Conservation (phyloP, 2,888 invertebrate species). For the Brenthis daphne region DNA sequence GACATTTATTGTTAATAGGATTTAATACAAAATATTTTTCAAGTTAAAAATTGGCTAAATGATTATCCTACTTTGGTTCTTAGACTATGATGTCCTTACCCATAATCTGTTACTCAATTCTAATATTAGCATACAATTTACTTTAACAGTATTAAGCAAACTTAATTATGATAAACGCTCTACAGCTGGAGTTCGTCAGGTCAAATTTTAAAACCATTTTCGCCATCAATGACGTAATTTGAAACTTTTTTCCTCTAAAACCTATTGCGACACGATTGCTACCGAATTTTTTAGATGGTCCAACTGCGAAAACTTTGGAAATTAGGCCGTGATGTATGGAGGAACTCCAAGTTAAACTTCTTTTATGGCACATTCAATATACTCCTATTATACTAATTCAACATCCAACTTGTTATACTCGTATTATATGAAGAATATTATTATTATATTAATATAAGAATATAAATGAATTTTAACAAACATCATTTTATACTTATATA, state of each 20-base stretch:
- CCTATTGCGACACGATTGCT: slow-evolving; percentile 38
- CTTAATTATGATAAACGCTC: slow-evolving; percentile 1
- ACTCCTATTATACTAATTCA: slow-evolving; percentile 16
- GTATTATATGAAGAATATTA: slow-evolving; percentile 2
- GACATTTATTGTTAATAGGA: too few relatives aligned
- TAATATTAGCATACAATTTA: not conserved
- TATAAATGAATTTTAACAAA: not conserved
- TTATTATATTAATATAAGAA: not conserved
- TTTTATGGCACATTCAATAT: slow-evolving; percentile 30
- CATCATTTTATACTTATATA: not conserved
- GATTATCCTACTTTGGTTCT: too few relatives aligned
- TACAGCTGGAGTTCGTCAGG: slow-evolving; percentile 36
- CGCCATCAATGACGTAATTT: slow-evolving; percentile 35
- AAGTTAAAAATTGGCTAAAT: too few relatives aligned
- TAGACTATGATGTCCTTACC: not conserved
- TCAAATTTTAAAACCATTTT: slow-evolving; percentile 31
- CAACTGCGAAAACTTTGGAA: slow-evolving; percentile 33
- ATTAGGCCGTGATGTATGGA: slow-evolving; percentile 34
- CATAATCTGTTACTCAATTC: not conserved
- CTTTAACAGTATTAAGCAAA: slow-evolving; percentile 2
- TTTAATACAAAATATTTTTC: too few relatives aligned
- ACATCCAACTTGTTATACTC: slow-evolving; percentile 5
- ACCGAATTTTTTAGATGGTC: slow-evolving; percentile 34
- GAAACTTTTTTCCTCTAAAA: slow-evolving; percentile 38
- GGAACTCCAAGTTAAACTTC: slow-evolving; percentile 20